Evolutionary conservation across 2,888 invertebrate species (phyloP).

Genomic region (Lymantria monacha): DNA sequence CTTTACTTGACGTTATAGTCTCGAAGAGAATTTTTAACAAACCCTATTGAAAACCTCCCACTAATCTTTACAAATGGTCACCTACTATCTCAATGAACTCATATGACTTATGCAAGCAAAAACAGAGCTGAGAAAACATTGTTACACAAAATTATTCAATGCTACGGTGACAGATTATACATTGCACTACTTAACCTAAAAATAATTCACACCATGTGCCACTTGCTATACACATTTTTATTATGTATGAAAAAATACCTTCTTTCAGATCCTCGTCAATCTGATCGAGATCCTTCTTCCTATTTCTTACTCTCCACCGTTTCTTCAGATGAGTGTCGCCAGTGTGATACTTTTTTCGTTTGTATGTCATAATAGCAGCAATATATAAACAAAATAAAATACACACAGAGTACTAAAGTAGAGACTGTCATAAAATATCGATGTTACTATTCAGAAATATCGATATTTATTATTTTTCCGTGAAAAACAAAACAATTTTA

Average conservation of each 20-base stretch:
- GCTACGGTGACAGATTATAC: background rate
- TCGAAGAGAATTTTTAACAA: no score
- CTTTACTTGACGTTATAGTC: no score
- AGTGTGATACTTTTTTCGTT: conserved; percentile 89
- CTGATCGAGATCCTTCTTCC: conserved; percentile 91
- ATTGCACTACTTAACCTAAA: conserved; percentile 44
- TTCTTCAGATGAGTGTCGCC: conserved; percentile 91
- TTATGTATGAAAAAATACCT: conserved; percentile 49
- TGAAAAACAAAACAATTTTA: no score
- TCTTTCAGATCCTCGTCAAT: conserved; percentile 80
- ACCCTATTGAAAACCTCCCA: no score
- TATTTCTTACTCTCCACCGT: conserved; percentile 88
- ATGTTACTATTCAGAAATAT: no score
- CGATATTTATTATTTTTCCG: no score
- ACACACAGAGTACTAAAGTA: no score
- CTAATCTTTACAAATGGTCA: no score
- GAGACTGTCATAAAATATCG: no score
- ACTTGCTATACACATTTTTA: background rate
- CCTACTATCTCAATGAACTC: no score
- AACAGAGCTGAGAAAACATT: no score
- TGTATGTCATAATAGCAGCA: conserved; percentile 83
- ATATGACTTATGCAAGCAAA: no score
- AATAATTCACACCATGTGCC: conserved; percentile 36
- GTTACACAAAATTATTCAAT: background rate
- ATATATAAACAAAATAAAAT: conserved; percentile 17